Base-by-base conservation (phyloP, 2,113 vertebrate species). In the Malurus elegans region DNA sequence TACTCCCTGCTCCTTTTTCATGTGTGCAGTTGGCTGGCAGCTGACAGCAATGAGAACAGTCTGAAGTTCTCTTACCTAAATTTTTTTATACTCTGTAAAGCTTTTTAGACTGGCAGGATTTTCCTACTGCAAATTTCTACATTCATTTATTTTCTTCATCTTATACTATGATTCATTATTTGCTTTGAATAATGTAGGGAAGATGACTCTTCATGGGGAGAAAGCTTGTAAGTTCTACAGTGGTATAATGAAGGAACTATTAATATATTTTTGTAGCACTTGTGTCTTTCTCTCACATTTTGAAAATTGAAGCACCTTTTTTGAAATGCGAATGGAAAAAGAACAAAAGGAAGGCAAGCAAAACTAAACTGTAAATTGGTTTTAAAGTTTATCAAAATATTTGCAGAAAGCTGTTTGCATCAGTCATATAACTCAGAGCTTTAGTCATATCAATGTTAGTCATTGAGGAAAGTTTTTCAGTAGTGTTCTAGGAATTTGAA, bases 121-220 rank as follows among this genome's bases (percentile, higher is more conserved):
- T 47, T 51, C 6, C 3, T 36, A 17, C 4, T 2, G 0, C 54
- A 57, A 28, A 21, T 62, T 3, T 48, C 57, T 18, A 20, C 3
- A 42, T 58, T 61, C 0, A 11, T 19, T 8, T 70, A 28, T 64
- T 87, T 80, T 69, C 28, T 69, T 79, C 3, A 18, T 53, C 14
- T 65, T 40, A 40, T 12, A 4, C 54, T 78, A 40, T 16, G 8
- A 48, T 23, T 3, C 69, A 20, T 65, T 36, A 36, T 28, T 91
- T 61, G 5, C 8, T 62, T 64, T 58, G n/a, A 90, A 60, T 67
- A 60, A 34, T 2, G 1, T 47, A 20, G 6, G 16, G 4, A 56
- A 2, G 3, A 9, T 62, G 1, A 56, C 3, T 38, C 19, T 66
- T 23, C 25, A 3, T 23, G 5, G 25, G 3, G n/a, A 82, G 9